phyloP scores from a whole-genome alignment of 2,113 vertebrate species.

The Lagopus leucura region DNA sequence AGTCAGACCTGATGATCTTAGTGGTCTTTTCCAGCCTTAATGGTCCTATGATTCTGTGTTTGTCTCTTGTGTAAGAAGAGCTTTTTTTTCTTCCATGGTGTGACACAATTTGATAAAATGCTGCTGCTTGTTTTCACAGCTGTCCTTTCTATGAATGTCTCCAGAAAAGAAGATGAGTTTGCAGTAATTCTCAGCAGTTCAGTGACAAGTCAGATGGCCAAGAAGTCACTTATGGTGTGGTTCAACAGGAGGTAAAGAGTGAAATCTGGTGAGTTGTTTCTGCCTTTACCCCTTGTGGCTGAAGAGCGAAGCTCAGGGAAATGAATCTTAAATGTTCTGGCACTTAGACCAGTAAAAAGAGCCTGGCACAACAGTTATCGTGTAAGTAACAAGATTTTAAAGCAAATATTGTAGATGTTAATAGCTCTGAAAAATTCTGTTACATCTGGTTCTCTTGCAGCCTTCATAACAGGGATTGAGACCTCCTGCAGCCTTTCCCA shows the following conservation, averaged over 20 bases:
- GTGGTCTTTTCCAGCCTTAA: no score
- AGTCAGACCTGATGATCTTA: no score
- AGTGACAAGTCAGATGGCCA: not conserved
- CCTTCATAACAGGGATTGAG: not conserved
- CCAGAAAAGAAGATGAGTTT: not conserved
- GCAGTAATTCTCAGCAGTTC: not conserved
- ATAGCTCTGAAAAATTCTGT: not conserved
- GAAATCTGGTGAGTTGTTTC: not conserved
- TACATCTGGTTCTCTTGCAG: not conserved
- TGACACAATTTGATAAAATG: not conserved
- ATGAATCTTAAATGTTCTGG: conserved; percentile 4
- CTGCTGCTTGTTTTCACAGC: not conserved
- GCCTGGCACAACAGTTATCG: conserved; percentile 17
- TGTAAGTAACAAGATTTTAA: conserved; percentile 42
- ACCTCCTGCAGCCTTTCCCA: not conserved
- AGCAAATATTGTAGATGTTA: not conserved
- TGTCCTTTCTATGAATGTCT: not conserved
- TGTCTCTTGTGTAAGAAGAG: not conserved
- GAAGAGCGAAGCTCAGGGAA: conserved; percentile 16
- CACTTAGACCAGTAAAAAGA: conserved; percentile 19
- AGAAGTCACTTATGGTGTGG: not conserved
- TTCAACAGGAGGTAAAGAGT: not conserved
- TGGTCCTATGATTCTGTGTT: not conserved
- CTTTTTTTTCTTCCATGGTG: fast-evolving
- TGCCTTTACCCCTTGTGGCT: not conserved